phyloP scores from a whole-genome alignment of 2,888 invertebrate species.

The Orthosia gothica region DNA sequence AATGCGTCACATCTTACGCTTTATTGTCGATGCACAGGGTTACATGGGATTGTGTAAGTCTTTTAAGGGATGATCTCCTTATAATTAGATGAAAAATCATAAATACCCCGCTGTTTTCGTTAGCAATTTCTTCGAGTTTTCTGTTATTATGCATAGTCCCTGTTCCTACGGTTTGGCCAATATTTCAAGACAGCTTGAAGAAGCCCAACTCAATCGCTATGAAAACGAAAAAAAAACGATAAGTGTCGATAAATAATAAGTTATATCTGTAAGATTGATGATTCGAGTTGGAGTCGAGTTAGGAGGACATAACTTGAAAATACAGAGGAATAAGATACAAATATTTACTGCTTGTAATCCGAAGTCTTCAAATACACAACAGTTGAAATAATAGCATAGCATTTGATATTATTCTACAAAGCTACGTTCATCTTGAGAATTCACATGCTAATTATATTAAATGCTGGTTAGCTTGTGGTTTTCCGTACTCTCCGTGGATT shows the following conservation, averaged over 20 bases:
- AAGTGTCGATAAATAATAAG: too few species aligned
- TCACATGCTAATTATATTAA: slow-evolving; percentile 47
- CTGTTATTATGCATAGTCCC: background rate
- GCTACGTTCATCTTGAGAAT: slow-evolving; percentile 12
- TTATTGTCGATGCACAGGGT: slow-evolving; percentile 43
- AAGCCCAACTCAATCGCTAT: too few species aligned
- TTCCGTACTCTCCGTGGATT: slow-evolving; percentile 25
- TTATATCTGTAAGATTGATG: too few species aligned
- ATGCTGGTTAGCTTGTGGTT: slow-evolving; percentile 28
- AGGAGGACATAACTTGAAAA: too few species aligned
- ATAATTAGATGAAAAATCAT: background rate
- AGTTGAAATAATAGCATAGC: background rate
- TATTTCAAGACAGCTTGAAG: too few species aligned
- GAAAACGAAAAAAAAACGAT: too few species aligned
- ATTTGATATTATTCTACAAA: slow-evolving; percentile 1
- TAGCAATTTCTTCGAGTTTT: background rate
- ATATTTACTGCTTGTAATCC: too few species aligned
- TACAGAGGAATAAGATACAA: too few species aligned
- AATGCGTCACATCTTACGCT: slow-evolving; percentile 66
- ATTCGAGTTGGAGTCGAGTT: too few species aligned
- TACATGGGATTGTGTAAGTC: slow-evolving; percentile 44
- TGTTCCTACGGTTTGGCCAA: background rate
- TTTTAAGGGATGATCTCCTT: slow-evolving; percentile 14
- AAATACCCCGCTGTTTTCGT: background rate
- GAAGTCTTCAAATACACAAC: too few species aligned